A percentile compares a stretch with the other conserved stretches of the same genome.
phyloP scores from a whole-genome alignment of 2,888 invertebrate genomes.

The Fissipunctia ypsillon region DNA sequence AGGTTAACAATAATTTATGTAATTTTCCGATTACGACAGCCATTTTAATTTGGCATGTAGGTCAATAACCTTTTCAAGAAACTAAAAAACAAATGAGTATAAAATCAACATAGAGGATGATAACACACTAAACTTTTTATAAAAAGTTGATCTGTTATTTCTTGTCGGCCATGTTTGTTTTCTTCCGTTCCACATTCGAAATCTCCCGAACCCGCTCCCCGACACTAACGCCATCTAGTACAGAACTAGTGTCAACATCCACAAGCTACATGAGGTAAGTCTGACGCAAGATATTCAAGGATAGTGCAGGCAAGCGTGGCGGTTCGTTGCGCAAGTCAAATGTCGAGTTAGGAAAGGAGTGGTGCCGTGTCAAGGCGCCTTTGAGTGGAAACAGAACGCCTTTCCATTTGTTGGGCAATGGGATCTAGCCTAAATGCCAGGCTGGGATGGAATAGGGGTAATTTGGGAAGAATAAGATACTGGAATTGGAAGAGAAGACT shows the following conservation, averaged over 20 bases:
- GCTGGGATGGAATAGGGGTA: conserved; percentile 29
- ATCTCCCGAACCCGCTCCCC: conserved; percentile 27
- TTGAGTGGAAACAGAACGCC: conserved; percentile 74
- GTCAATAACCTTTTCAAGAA: conserved; percentile 36
- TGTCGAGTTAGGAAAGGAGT: conserved; percentile 87
- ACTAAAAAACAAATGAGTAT: not conserved
- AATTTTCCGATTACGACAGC: not conserved
- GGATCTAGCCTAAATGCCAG: conserved; percentile 79
- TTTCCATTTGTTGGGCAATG: conserved; percentile 84
- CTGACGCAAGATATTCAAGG: conserved; percentile 73
- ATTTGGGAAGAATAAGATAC: not conserved
- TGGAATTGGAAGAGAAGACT: no score
- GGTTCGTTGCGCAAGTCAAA: conserved; percentile 76
- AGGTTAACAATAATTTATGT: not conserved
- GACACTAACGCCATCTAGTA: conserved; percentile 63
- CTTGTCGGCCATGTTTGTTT: conserved; percentile 26
- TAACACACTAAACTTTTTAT: not conserved
- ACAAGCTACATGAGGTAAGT: conserved; percentile 69
- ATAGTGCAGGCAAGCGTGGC: conserved; percentile 71
- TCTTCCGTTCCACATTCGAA: conserved; percentile 10
- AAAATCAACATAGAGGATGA: not conserved
- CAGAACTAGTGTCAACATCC: conserved; percentile 38
- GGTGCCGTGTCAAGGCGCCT: conserved; percentile 80
- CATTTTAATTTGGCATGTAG: not conserved
- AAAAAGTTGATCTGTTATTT: not conserved